A percentile compares a stretch with the other conserved stretches of the same genome.
Evolutionary conservation across 2,888 invertebrate species (phyloP).

Genomic region (Erannis defoliaria): DNA sequence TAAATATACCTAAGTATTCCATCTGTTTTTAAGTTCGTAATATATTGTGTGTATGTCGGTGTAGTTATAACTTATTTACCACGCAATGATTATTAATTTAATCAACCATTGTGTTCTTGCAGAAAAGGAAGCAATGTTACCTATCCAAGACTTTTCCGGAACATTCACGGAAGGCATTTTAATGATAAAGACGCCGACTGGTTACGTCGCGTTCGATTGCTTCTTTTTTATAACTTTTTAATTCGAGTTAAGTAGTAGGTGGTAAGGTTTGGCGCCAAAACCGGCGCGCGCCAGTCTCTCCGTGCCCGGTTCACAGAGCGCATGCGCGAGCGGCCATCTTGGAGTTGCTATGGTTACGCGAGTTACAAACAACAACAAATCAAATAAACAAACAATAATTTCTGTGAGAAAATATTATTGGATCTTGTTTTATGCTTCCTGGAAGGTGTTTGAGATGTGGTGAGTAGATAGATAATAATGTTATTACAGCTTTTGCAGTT

Average conservation of each 20-base stretch:
- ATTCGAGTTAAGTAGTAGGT: conserved; percentile 33
- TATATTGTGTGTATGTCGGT: too few species aligned
- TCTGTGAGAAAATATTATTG: conserved; percentile 8
- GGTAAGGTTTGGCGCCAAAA: conserved; percentile 73
- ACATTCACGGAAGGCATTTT: conserved; percentile 54
- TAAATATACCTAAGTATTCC: too few species aligned
- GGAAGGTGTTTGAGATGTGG: conserved; percentile 38
- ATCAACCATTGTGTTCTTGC: conserved; percentile 16
- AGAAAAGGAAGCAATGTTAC: conserved; percentile 19
- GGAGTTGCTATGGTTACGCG: conserved; percentile 73
- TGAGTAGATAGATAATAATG: conserved; percentile 23
- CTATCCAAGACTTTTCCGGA: conserved; percentile 50
- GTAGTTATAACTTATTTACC: too few species aligned
- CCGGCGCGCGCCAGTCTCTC: conserved; percentile 61
- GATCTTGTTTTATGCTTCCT: conserved; percentile 17
- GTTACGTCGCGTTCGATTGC: conserved; percentile 29
- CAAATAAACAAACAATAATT: conserved; percentile 47
- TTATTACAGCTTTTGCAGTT: conserved; percentile 3
- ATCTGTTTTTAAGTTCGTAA: too few species aligned
- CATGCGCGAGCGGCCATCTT: conserved; percentile 72
- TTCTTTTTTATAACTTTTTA: conserved; percentile 40
- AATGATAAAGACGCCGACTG: conserved; percentile 22
- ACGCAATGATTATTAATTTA: neutral
- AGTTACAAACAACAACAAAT: conserved; percentile 61
- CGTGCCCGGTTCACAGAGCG: conserved; percentile 61